A percentile compares a stretch with the other conserved stretches of the same genome.
Conservation (phyloP, 1,140 invertebrate genomes). For the Probaryconus sp. region DNA sequence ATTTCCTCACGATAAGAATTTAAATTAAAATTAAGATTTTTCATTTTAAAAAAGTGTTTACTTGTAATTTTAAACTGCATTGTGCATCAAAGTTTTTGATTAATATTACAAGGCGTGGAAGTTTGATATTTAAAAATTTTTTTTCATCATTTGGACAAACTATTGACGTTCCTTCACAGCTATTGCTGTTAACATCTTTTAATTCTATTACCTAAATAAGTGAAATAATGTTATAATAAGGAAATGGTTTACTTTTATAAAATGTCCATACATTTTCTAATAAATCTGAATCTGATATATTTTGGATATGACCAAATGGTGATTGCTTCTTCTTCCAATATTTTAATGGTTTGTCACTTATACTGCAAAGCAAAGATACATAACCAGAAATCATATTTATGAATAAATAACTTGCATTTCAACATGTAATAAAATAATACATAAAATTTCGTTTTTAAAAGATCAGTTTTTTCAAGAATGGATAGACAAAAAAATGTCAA, state of each 20-base stretch:
- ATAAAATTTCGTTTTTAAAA: too few relatives aligned
- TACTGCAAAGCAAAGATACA: conserved; percentile 63
- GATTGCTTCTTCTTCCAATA: conserved; percentile 66
- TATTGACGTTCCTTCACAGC: conserved; percentile 61
- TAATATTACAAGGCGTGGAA: conserved; percentile 65
- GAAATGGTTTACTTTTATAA: conserved; percentile 3
- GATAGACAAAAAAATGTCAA: too few relatives aligned
- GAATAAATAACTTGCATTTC: conserved; percentile 46
- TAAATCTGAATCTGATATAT: conserved; percentile 63
- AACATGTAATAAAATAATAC: conserved; percentile 3
- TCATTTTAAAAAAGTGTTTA: conserved; percentile 29
- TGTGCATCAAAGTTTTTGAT: conserved; percentile 58
- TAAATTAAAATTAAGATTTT: conserved; percentile 2
- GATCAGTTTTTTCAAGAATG: too few relatives aligned
- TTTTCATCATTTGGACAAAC: conserved; percentile 54
- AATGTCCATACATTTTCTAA: conserved; percentile 62
- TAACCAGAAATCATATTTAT: conserved; percentile 61
- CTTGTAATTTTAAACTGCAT: conserved; percentile 63
- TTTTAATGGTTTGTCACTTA: conserved; percentile 64
- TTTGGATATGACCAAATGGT: conserved; percentile 58
- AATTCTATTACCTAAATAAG: conserved; percentile 67
- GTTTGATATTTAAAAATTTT: conserved; percentile 57
- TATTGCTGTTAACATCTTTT: conserved; percentile 57
- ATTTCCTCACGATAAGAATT: conserved; percentile 2
- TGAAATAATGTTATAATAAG: not conserved